phyloP scores from a whole-genome alignment of 2,888 invertebrate species.

The Tipula lateralis region DNA sequence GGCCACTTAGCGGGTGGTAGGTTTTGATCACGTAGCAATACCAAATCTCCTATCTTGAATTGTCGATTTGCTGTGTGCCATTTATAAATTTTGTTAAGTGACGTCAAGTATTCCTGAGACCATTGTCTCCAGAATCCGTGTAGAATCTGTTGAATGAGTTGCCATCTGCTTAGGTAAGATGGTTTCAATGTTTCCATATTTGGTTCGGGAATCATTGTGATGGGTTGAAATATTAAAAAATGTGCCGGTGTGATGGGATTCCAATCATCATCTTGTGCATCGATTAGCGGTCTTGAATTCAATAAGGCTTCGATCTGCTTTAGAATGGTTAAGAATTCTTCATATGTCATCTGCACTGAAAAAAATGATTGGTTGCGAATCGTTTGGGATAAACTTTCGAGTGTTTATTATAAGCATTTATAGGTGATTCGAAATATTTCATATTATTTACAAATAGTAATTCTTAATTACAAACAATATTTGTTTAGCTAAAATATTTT shows the following conservation, averaged over 20 bases:
- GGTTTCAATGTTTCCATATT: not conserved
- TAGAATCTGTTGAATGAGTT: not conserved
- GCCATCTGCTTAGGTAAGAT: not conserved
- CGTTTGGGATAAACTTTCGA: no score
- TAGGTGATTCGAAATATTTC: no score
- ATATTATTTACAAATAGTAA: no score
- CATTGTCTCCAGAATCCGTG: not conserved
- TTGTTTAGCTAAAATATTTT: no score
- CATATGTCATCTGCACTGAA: not conserved
- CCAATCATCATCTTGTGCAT: not conserved
- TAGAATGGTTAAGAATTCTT: not conserved
- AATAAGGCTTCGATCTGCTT: not conserved
- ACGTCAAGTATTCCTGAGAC: not conserved
- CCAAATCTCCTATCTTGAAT: no score
- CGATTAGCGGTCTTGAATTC: not conserved
- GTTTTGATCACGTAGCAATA: not conserved
- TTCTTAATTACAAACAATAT: no score
- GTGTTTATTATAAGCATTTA: no score
- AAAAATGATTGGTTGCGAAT: no score
- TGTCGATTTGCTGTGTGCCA: not conserved
- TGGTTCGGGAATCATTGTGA: not conserved
- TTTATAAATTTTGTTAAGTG: not conserved
- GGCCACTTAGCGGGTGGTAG: not conserved
- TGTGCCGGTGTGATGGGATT: no score
- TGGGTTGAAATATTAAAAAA: not conserved